Base-by-base conservation (phyloP, 2,113 vertebrate genomes). In the Origma solitaria region DNA sequence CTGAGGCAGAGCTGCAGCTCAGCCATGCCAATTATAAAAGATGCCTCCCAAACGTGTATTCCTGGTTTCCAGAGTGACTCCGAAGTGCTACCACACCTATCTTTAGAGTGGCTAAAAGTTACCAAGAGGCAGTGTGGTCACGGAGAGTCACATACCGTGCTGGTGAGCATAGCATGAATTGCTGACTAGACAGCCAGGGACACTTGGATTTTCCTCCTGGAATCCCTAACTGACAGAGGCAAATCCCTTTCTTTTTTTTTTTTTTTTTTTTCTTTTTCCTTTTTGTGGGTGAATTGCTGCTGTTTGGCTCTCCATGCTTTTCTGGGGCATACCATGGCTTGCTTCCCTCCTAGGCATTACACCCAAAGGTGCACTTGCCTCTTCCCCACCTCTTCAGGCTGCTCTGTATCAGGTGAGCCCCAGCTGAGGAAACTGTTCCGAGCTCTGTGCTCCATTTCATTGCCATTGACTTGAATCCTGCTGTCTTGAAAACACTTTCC, bases 11-110 rank as follows among this genome's bases (percentile, higher is more conserved):
- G 78, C 94, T 94, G 94, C 84, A 69, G 78, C 49, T 79, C 82
- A 94, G 85, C 94, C 91, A 61, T 95, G 88, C 82, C 94, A 96
- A 93, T 96, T 96, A 92, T 76, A 94, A 96, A 91, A 92, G 82
- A 96, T 95, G 92, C 84, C 89, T 96, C 95, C 91, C 91, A 92
- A 95, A 96, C 89, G 91, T 94, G 94, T 96, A 96, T 91, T 94
- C 94, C 95, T 94, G 91, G 92, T 97, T 97, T 96, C 75, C 80
- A 84, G 88, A 96, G 82, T 76, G 84, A 94, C 88, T 92, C 80
- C 30, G 7, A 80, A 82, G 71, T 86, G 81, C 69, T 90, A 68
- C 95, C 94, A 96, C 92, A 62, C 94, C 93, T 92, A 86, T 57
- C 88, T 92, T 88, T 40, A 45, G 60, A 93, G 64, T 78, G 60